Evolutionary conservation across 2,888 invertebrate species (phyloP).

Genomic region (Axea sp.): DNA sequence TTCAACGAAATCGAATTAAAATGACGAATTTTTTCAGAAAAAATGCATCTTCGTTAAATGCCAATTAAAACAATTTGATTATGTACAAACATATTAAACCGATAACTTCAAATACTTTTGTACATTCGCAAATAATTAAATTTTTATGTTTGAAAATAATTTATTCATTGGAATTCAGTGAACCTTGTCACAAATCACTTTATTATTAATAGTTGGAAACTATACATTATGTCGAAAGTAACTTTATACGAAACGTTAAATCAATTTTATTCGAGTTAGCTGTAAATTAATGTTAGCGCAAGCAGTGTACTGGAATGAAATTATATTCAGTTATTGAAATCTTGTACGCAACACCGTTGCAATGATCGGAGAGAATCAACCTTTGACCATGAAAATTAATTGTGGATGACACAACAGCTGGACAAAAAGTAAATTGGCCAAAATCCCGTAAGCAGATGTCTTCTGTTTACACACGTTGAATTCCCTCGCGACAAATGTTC

Average conservation of each 20-base stretch:
- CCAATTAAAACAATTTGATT: too few species aligned
- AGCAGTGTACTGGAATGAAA: background rate
- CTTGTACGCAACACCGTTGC: background rate
- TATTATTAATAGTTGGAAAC: background rate
- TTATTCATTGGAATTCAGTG: background rate
- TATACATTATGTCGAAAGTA: background rate
- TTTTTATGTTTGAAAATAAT: background rate
- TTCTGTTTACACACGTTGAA: too few species aligned
- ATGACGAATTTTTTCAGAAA: too few species aligned
- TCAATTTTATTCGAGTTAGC: conserved; percentile 1
- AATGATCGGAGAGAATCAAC: background rate
- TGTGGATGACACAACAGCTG: background rate
- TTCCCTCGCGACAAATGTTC: too few species aligned
- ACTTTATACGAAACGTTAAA: background rate
- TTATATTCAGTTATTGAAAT: background rate
- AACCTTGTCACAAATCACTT: background rate
- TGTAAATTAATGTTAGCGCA: background rate
- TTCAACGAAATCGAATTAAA: too few species aligned
- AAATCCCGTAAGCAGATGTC: background rate
- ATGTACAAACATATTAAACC: too few species aligned
- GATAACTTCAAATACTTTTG: too few species aligned
- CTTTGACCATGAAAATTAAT: background rate
- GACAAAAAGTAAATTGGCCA: background rate
- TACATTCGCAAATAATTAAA: too few species aligned
- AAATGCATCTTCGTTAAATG: too few species aligned